Conservation (phyloP, 2,888 invertebrate genomes). For the Xestia ashworthii region DNA sequence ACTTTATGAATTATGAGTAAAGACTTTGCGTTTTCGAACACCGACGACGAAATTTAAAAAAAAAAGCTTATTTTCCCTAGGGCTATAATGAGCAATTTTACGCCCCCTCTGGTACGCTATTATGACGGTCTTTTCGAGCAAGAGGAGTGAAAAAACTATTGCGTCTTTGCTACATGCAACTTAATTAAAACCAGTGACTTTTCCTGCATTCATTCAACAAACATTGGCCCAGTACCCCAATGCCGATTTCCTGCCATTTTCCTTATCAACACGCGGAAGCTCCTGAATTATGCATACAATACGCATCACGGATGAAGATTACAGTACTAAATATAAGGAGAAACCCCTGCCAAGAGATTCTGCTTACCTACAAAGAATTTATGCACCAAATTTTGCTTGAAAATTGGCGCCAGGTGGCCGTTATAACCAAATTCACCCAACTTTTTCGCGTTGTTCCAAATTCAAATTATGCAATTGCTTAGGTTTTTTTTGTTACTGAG, state of each 20-base stretch:
- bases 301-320: conserved; percentile 40
- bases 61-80: no score
- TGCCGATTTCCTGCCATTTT: conserved; percentile 24
- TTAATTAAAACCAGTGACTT: not conserved
- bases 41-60: no score
- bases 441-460: not conserved
- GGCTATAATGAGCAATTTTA: no score
- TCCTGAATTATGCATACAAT: conserved; percentile 49
- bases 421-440: conserved; percentile 4
- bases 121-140: no score
- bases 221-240: not conserved
- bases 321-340: conserved; percentile 27
- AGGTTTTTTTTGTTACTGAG: not conserved
- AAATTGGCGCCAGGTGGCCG: conserved; percentile 20
- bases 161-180: no score
- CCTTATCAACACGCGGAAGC: conserved; percentile 34
- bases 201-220: conserved; percentile 1
- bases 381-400: conserved; percentile 25
- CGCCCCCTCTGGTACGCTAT: no score
- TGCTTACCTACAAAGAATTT: conserved; percentile 7
- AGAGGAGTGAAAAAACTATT: no score
- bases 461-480: not conserved
- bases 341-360: not conserved
- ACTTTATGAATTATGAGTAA: no score
- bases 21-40: no score